Percentiles rank a stretch among this genome's conserved stretches.
phyloP scores from a whole-genome alignment of 2,888 invertebrate genomes.

The Polylopha cassiicola region DNA sequence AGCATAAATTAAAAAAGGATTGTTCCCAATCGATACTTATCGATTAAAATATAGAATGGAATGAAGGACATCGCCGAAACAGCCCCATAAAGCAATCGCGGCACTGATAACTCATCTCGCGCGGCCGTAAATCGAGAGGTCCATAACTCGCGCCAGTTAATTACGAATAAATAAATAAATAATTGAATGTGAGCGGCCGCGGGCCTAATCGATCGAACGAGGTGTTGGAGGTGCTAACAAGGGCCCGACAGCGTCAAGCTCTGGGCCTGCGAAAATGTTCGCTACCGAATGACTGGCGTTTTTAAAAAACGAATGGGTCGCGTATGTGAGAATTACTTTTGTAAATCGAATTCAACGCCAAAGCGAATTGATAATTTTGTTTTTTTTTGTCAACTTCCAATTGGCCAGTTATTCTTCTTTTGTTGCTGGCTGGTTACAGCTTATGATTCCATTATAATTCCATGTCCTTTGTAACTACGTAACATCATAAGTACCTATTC shows the following conservation, averaged over 20 bases:
- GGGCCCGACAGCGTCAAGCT: slow-evolving; percentile 38
- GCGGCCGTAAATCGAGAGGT: slow-evolving; percentile 60
- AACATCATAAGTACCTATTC: too few relatives aligned
- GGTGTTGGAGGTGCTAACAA: slow-evolving; percentile 72
- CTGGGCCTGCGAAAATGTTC: slow-evolving; percentile 14
- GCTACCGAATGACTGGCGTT: slow-evolving; percentile 8
- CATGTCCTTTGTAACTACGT: too few relatives aligned
- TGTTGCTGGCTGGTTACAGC: too few relatives aligned
- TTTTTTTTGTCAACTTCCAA: too few relatives aligned
- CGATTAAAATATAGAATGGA: slow-evolving; percentile 8
- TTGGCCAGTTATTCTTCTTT: too few relatives aligned
- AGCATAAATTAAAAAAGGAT: background rate
- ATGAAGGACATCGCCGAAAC: slow-evolving; percentile 31
- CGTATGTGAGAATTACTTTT: too few relatives aligned
- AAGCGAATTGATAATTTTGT: too few relatives aligned
- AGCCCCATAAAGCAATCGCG: slow-evolving; percentile 41
- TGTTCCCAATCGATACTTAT: slow-evolving; percentile 8
- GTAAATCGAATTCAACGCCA: too few relatives aligned
- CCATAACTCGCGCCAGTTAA: slow-evolving; percentile 73
- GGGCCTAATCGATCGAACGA: slow-evolving; percentile 70
- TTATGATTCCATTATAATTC: too few relatives aligned
- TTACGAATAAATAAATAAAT: slow-evolving; percentile 79
- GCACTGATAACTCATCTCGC: slow-evolving; percentile 58
- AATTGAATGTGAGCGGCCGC: slow-evolving; percentile 77
- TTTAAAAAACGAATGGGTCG: background rate